Evolutionary conservation across 2,888 invertebrate genomes (phyloP), one percentile per base, ranked within the genome.

Genomic region (Capitulum mitella): DNA sequence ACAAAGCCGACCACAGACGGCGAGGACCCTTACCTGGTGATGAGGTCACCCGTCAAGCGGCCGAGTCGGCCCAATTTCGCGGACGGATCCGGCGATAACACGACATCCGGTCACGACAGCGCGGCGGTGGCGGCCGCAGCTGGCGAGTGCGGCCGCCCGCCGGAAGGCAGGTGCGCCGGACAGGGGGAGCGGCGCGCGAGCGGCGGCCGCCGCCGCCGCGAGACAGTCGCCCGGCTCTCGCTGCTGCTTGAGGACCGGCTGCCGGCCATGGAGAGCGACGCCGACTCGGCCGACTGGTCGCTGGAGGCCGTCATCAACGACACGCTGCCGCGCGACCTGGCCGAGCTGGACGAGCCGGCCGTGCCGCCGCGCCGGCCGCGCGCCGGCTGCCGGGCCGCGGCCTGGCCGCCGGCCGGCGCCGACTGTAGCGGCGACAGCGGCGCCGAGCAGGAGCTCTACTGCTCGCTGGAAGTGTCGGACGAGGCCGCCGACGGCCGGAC

Each of bases 301-400:
- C 79, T 80, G 79, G 80, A 80, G 79, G 81, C 80, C 19, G 79
- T 80, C 48, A 43, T 80, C 34, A 79, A 81, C 79, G 81, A 81
- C 78, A 54, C 61, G 34, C 79, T 78, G 37, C 77, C 61, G 40
- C 51, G 54, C 37, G 80, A 79, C 12, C 40, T 54, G 26, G 26
- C 75, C 29, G 80, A 80, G n/a, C 29, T 77, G n/a, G 79, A 78
- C 26, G 74, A 12, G 2, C 77, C 58, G 61, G 61, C 40, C 61
- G n/a, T n/a, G 78, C 70, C 77, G 77, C 77, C 70, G 10, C 43
- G 10, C 48, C 78, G 43, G 43, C 6, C 43, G 43, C 43, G 43
- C 12, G 12, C 26, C n/a, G n/a, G n/a, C n/a, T n/a, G n/a, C n/a
- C n/a, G n/a, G n/a, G n/a, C n/a, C n/a, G n/a, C n/a, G n/a, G n/a